phyloP scores from a whole-genome alignment of 2,797 vertebrate species.

The Rhadinocentrus ornatus region DNA sequence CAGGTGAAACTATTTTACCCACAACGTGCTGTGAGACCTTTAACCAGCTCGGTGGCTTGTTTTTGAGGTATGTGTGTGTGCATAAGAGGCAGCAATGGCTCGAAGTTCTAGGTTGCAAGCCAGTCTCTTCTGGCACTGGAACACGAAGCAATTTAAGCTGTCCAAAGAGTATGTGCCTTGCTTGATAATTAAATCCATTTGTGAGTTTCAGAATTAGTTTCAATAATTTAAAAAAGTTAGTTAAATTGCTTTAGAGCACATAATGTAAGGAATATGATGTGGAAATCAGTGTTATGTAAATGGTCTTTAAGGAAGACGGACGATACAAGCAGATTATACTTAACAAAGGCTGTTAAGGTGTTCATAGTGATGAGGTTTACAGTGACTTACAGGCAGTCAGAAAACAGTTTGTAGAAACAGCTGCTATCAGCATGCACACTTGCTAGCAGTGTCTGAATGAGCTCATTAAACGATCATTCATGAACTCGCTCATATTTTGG shows the following conservation, averaged over 20 bases:
- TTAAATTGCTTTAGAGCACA: background rate
- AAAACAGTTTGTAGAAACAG: background rate
- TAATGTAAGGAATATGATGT: background rate
- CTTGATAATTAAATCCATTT: background rate
- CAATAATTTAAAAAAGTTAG: background rate
- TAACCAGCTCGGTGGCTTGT: slow-evolving; percentile 15
- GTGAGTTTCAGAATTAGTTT: slow-evolving; percentile 5
- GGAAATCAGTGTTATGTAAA: background rate
- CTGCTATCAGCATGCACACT: background rate
- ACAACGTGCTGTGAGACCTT: slow-evolving; percentile 43
- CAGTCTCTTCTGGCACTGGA: slow-evolving; percentile 17
- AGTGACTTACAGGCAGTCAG: background rate
- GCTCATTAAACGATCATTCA: too few species aligned
- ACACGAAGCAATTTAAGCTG: slow-evolving; percentile 5
- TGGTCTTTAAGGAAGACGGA: too few species aligned
- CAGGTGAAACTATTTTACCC: slow-evolving; percentile 39
- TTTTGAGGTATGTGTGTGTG: slow-evolving; percentile 9
- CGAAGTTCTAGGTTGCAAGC: slow-evolving; percentile 18
- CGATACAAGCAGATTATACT: too few species aligned
- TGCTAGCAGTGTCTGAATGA: too few species aligned
- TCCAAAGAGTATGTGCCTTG: slow-evolving; percentile 11
- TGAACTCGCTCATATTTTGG: too few species aligned
- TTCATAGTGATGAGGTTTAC: too few species aligned
- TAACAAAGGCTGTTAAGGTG: too few species aligned
- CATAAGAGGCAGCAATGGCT: background rate